These are phyloP conservation scores for Drosophila emarginata DNA, from an alignment of 2,888 invertebrate species.

Conservation along the genomic window DNA sequence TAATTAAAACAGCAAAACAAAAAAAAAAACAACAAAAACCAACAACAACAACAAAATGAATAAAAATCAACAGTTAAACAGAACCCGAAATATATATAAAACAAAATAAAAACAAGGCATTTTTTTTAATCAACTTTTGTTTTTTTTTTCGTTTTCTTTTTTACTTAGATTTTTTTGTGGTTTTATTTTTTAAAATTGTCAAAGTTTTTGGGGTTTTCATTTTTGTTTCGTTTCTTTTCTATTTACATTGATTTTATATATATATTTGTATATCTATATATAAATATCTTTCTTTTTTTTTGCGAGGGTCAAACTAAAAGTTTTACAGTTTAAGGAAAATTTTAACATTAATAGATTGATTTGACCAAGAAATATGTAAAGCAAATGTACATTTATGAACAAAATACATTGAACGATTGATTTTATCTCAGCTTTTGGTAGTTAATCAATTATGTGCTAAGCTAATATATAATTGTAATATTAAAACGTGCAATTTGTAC, in stretches of 20 bases:
- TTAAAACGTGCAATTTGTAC: not conserved
- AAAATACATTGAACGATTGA: not conserved
- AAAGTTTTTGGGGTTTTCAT: not conserved
- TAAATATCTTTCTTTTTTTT: not conserved
- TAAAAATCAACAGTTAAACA: conserved; percentile 28
- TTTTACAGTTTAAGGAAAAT: not conserved
- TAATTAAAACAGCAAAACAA: conserved; percentile 72
- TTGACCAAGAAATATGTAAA: not conserved
- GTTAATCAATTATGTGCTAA: not conserved
- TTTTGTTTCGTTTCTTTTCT: not conserved
- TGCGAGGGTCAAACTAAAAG: not conserved
- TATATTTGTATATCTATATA: not conserved
- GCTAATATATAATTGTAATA: not conserved
- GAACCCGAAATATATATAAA: conserved; percentile 42
- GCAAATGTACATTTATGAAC: not conserved
- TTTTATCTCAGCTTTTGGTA: not conserved
- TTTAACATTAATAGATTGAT: no score
- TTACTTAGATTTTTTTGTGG: not conserved
- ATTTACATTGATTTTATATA: conserved; percentile 2
- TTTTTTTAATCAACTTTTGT: conserved; percentile 1
- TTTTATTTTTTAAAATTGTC: conserved; percentile 2
- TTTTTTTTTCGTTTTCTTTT: not conserved
- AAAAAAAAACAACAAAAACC: conserved; percentile 48
- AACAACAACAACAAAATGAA: conserved; percentile 37
- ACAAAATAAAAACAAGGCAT: conserved; percentile 20